Base-by-base conservation (phyloP, 2,113 vertebrate genomes). In the Solea senegalensis region DNA sequence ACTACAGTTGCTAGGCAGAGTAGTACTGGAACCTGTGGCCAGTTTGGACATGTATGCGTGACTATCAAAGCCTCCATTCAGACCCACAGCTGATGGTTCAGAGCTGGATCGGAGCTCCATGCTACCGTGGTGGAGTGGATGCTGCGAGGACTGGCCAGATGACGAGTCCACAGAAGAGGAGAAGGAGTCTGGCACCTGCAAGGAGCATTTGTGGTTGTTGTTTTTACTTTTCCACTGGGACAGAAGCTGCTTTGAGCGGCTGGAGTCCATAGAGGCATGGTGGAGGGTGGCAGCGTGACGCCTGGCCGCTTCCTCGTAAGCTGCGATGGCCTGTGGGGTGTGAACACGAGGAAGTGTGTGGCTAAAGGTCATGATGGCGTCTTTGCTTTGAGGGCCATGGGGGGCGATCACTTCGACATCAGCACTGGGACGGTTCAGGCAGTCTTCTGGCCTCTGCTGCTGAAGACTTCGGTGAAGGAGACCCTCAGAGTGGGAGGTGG, bases 201-300 rank as follows among this genome's bases (percentile, higher is more conserved):
- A 85, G 14, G 96, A 95, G 84, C 95, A 72, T 83, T 98, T 98
- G 5, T 96, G 93, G 76, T 85, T 95, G 80, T 95, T 96, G 11
- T 96, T 97, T 89, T 98, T 98, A 69, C 91, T 98, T 89, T 98
- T 98, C 98, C 97, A 99, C 75, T 99, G 98, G 11, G 96, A 97
- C 39, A 99, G 94, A 63, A 99, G 94, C 83, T 98, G 97, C 76
- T 98, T 99, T 46, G 97, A 98, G 15, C 96, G 93, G 13, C 95
- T 96, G 0, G 96, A 96, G 84, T 99, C 97, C 95, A 98, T 95
- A 0, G 97, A 96, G 4, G 96, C 95, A 0, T 98, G 96, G 82
- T 98, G 90, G 41, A 92, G 86, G 10, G 88, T 96, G 53, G 95
- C 94, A 43, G 96, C 95, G 0, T 97, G 96, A 72, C 95, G 94